Conservation (phyloP, 2,797 vertebrate species). For the Urophycis tenuis region DNA sequence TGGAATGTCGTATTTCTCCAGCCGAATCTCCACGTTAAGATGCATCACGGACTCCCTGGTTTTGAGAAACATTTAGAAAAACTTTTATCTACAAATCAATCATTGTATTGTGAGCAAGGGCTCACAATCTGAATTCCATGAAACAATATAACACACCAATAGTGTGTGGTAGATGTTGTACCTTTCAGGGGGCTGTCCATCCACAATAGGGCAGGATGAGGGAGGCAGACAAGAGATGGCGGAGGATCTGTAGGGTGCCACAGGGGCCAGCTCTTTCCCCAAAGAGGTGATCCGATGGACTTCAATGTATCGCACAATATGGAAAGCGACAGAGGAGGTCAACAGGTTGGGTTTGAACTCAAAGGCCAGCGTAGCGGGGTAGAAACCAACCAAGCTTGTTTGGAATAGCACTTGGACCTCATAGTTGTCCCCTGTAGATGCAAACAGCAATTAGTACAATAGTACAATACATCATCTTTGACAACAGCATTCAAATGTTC, state of each 20-base stretch:
- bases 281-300: constrained; percentile 63
- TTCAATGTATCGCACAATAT: constrained; percentile 76
- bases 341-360: constrained; percentile 68
- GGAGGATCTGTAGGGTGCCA: constrained; percentile 62
- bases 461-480: not conserved
- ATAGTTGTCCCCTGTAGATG: constrained; percentile 66
- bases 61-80: not conserved
- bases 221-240: constrained; percentile 35
- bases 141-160: not conserved
- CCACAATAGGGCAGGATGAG: constrained; percentile 41
- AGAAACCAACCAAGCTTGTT: constrained; percentile 68
- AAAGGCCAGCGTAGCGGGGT: constrained; percentile 67
- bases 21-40: constrained; percentile 10
- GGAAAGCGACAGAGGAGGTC: constrained; percentile 56
- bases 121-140: not conserved
- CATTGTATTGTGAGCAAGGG: not conserved
- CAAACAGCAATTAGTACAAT: not conserved
- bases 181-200: constrained; percentile 69
- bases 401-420: constrained; percentile 67
- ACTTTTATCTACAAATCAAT: not conserved
- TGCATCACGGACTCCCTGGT: constrained; percentile 36
- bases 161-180: constrained; percentile 36
- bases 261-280: constrained; percentile 71
- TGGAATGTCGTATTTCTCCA: constrained; percentile 31
- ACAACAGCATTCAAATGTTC: not conserved